These are phyloP conservation scores for Pseudomyrmex concolor DNA, from an alignment of 1,140 invertebrate genomes.

Conservation along the genomic window DNA sequence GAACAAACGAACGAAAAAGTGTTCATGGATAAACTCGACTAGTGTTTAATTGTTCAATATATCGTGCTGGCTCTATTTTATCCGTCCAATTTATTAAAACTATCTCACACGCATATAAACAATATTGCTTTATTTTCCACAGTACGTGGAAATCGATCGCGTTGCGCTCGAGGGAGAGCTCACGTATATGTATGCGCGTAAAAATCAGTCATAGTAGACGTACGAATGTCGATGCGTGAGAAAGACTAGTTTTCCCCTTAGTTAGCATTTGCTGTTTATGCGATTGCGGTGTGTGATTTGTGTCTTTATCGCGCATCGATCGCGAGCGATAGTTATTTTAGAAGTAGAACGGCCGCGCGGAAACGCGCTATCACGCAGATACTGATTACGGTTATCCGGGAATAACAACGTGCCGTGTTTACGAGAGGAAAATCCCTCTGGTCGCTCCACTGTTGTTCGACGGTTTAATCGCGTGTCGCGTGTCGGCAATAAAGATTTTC, in stretches of 20 bases:
- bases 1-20: background rate
- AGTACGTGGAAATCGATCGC: background rate
- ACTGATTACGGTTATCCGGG: constrained; percentile 43
- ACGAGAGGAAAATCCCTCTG: constrained; percentile 18
- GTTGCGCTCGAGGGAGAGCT: constrained; percentile 6
- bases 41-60: too few relatives aligned
- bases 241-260: background rate
- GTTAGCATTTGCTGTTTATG: constrained; percentile 9
- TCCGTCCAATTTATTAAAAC: constrained; percentile 66
- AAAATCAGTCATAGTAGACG: constrained; percentile 9
- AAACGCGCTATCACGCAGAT: constrained; percentile 12
- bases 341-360: constrained; percentile 29
- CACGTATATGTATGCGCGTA: background rate
- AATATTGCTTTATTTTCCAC: constrained; percentile 71
- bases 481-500: background rate
- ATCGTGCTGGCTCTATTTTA: constrained; percentile 54
- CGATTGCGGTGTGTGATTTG: constrained; percentile 28
- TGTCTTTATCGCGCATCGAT: constrained; percentile 42
- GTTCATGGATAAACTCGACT: background rate
- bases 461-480: background rate
- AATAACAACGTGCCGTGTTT: constrained; percentile 34
- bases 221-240: constrained; percentile 11
- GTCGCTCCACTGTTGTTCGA: background rate
- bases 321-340: constrained; percentile 22
- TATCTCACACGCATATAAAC: constrained; percentile 68